These are phyloP conservation scores for Cryptomyrus ogoouensis DNA, from an alignment of 2,113 vertebrate genomes.

Conservation along the genomic window DNA sequence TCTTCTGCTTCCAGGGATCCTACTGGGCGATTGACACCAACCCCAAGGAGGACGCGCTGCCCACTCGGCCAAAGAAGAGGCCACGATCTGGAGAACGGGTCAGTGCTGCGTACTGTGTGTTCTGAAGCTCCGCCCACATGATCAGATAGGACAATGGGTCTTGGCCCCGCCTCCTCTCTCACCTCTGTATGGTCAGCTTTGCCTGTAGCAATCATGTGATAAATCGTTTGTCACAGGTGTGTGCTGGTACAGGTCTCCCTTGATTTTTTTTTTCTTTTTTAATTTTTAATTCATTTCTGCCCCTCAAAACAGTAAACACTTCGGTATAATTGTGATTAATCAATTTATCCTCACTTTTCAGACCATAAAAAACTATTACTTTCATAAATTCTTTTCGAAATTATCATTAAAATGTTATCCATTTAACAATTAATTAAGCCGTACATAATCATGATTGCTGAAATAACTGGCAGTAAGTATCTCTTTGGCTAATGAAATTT, in stretches of 20 bases:
- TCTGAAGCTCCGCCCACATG: neutral
- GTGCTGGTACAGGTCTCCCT: neutral
- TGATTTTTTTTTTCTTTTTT: neutral
- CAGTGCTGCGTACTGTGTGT: slow-evolving; percentile 33
- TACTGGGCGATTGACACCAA: slow-evolving; percentile 90
- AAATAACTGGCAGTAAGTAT: neutral
- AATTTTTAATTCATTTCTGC: neutral
- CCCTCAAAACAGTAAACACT: neutral
- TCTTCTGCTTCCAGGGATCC: slow-evolving; percentile 68
- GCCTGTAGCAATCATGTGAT: neutral
- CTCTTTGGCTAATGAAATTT: neutral
- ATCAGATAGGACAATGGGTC: neutral
- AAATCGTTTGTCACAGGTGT: neutral
- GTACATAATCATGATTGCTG: neutral
- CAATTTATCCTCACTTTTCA: neutral
- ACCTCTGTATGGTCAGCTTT: neutral
- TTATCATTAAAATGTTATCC: neutral
- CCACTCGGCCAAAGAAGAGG: slow-evolving; percentile 85
- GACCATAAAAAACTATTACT: neutral
- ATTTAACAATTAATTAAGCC: neutral
- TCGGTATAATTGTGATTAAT: neutral
- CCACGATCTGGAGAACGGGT: slow-evolving; percentile 85
- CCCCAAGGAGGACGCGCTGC: slow-evolving; percentile 82
- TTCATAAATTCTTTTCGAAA: neutral
- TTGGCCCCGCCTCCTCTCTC: neutral